Evolutionary conservation across 2,113 vertebrate species (phyloP).

Genomic region (Rhea pennata): DNA sequence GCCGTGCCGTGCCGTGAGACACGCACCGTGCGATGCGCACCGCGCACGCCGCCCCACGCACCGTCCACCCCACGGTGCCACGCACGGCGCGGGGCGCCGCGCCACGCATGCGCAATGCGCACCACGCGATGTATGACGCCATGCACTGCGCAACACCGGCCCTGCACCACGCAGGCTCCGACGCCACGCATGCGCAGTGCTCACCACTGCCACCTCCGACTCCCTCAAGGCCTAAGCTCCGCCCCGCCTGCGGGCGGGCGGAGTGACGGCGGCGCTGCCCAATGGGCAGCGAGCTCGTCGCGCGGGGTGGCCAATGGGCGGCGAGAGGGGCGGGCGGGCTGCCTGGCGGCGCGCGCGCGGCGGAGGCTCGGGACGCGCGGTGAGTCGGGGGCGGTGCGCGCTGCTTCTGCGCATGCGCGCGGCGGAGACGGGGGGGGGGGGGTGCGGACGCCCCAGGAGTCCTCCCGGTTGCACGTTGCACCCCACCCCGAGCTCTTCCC

Average conservation of each 20-base stretch:
- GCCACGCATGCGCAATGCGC: rapidly evolving
- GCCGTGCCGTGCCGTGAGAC: too few relatives aligned
- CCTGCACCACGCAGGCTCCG: rapidly evolving
- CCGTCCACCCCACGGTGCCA: too few relatives aligned
- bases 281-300: rapidly evolving
- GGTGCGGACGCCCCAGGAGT: neutral
- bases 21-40: neutral
- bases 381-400: neutral
- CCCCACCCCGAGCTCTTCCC: too few relatives aligned
- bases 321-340: neutral
- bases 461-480: too few relatives aligned
- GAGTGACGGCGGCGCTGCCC: rapidly evolving
- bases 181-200: rapidly evolving
- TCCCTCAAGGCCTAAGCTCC: neutral
- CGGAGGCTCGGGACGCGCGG: neutral
- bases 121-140: rapidly evolving
- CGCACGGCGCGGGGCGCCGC: rapidly evolving
- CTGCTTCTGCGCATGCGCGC: neutral
- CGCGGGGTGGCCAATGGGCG: rapidly evolving
- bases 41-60: rapidly evolving
- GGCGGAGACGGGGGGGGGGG: neutral
- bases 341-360: neutral
- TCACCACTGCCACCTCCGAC: neutral
- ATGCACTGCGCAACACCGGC: rapidly evolving
- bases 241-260: rapidly evolving